phyloP scores from a whole-genome alignment of 2,797 vertebrate genomes.

The Falco naumanni region DNA sequence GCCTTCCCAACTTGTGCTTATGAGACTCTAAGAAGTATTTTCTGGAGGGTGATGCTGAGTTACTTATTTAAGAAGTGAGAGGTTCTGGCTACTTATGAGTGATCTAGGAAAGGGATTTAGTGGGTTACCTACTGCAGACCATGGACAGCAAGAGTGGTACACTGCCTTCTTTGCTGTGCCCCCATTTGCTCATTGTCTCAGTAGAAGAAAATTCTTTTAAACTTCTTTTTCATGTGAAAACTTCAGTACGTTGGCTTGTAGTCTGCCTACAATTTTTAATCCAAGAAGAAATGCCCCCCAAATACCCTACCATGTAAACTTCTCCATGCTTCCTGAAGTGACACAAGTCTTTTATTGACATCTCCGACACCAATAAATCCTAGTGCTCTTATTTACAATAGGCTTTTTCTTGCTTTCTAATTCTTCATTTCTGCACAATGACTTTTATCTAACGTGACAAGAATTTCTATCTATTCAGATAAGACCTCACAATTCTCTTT shows the following conservation, averaged over 20 bases:
- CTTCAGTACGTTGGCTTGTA: not conserved
- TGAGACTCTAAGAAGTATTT: not conserved
- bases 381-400: not conserved
- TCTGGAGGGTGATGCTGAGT: not conserved
- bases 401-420: not conserved
- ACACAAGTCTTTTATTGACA: not conserved
- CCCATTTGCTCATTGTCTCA: not conserved
- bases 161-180: rapidly evolving
- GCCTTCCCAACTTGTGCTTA: not conserved
- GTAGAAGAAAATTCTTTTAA: not conserved
- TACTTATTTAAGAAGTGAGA: not conserved
- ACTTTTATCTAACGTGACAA: not conserved
- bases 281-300: not conserved
- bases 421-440: not conserved
- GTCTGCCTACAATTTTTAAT: not conserved
- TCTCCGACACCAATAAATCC: not conserved
- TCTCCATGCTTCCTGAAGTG: not conserved
- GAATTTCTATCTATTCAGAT: not conserved
- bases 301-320: not conserved
- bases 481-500: not conserved
- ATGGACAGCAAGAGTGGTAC: not conserved
- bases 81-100: not conserved
- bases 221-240: not conserved
- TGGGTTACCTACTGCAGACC: not conserved
- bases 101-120: not conserved